Evolutionary conservation across 2,888 invertebrate genomes (phyloP).

Genomic region (Philopedon plagiatum): DNA sequence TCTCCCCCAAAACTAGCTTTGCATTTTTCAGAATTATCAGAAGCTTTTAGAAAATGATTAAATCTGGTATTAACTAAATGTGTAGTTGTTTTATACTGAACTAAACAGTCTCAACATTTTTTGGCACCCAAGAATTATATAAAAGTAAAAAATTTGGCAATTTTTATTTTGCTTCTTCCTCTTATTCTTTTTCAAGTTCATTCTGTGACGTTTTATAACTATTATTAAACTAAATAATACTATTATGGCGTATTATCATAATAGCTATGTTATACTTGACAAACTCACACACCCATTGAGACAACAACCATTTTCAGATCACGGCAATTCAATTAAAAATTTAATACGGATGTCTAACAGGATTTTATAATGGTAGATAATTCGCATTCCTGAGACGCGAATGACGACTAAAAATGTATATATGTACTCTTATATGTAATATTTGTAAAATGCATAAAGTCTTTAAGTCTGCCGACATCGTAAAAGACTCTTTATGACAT

Average conservation of each 20-base stretch:
- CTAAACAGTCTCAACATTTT: too few species aligned
- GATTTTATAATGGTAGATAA: conserved; percentile 20
- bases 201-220: neutral
- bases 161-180: neutral
- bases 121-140: too few species aligned
- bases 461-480: neutral
- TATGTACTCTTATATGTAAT: neutral
- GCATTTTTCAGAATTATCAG: too few species aligned
- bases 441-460: neutral
- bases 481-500: neutral
- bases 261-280: conserved; percentile 25
- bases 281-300: conserved; percentile 30
- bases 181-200: neutral
- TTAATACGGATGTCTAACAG: conserved; percentile 33
- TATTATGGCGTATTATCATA: conserved; percentile 23
- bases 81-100: too few species aligned
- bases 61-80: too few species aligned
- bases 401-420: neutral
- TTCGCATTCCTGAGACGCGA: conserved; percentile 1
- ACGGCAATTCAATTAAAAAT: conserved; percentile 21
- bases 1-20: too few species aligned
- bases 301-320: conserved; percentile 30
- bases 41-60: too few species aligned
- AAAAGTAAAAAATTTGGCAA: too few species aligned
- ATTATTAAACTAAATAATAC: conserved; percentile 14